Conservation (phyloP, 2,113 vertebrate genomes). For the Antechinus stuartii region DNA sequence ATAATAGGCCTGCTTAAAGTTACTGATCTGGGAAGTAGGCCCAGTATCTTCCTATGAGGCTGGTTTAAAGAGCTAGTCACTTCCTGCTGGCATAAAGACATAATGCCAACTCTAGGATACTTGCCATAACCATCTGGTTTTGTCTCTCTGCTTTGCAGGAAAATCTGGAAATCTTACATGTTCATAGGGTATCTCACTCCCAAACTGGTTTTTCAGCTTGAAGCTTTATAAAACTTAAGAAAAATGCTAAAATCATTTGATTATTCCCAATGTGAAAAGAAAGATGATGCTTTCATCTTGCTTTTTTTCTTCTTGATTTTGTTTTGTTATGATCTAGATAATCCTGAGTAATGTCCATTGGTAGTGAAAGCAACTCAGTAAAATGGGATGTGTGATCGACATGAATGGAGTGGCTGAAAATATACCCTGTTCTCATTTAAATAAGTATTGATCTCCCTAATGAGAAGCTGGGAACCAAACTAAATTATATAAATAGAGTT, state of each 20-base stretch:
- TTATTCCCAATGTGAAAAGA: constrained; percentile 28
- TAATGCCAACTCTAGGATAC: not conserved
- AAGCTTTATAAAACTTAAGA: constrained; percentile 26
- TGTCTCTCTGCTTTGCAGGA: not conserved
- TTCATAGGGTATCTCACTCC: not conserved
- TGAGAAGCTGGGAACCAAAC: constrained; percentile 79
- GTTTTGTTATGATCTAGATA: not conserved
- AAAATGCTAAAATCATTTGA: not conserved
- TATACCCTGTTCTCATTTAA: constrained; percentile 75
- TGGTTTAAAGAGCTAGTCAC: not conserved
- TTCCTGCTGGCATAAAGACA: constrained; percentile 7
- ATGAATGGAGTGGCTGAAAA: constrained; percentile 67
- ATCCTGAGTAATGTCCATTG: constrained; percentile 16
- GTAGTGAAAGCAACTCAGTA: constrained; percentile 43
- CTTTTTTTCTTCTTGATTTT: not conserved
- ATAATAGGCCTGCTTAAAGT: not conserved
- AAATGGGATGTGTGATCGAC: constrained; percentile 64
- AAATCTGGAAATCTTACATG: not conserved
- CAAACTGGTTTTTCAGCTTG: constrained; percentile 8
- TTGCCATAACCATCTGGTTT: not conserved
- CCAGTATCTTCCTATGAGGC: not conserved
- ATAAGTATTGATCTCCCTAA: constrained; percentile 81
- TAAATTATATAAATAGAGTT: constrained; percentile 81
- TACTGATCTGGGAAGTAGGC: not conserved
- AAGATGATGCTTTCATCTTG: constrained; percentile 36